Percentiles rank a stretch among this genome's conserved stretches.
These are phyloP conservation scores for Radopholus similis DNA, from an alignment of 1,140 invertebrate genomes.

Conservation along the genomic window DNA sequence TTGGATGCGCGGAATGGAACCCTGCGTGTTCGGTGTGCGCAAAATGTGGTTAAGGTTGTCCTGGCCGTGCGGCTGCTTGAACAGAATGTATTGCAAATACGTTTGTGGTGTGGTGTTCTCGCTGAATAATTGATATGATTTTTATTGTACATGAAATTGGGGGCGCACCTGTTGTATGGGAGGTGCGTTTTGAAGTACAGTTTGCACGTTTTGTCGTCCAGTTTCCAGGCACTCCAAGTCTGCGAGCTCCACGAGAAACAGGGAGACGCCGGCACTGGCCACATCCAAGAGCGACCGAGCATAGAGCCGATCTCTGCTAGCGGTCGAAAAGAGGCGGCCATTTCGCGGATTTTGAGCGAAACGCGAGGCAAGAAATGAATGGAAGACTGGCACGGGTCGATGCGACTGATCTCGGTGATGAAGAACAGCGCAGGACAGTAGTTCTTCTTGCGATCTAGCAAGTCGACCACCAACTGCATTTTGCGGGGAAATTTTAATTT, in stretches of 20 bases:
- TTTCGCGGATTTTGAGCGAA: constrained; percentile 41
- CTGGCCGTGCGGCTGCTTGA: constrained; percentile 43
- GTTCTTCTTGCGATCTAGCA: constrained; percentile 37
- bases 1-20: constrained; percentile 8
- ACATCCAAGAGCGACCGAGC: constrained; percentile 36
- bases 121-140: background rate
- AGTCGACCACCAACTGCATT: constrained; percentile 36
- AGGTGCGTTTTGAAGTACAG: constrained; percentile 44
- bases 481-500: background rate
- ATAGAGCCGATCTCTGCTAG: constrained; percentile 34
- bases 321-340: constrained; percentile 41
- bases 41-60: constrained; percentile 28
- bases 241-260: constrained; percentile 29
- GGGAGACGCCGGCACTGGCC: constrained; percentile 29
- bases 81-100: constrained; percentile 41
- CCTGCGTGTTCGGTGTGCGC: background rate
- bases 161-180: constrained; percentile 24
- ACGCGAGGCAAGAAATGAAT: constrained; percentile 42
- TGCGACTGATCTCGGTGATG: constrained; percentile 44
- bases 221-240: constrained; percentile 32
- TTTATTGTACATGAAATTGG: no score
- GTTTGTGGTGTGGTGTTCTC: constrained; percentile 38
- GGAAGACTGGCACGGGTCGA: constrained; percentile 21
- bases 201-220: constrained; percentile 24
- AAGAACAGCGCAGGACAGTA: constrained; percentile 42